Evolutionary conservation across 2,797 vertebrate genomes (phyloP).

Genomic region (Rhinichthys osculus): DNA sequence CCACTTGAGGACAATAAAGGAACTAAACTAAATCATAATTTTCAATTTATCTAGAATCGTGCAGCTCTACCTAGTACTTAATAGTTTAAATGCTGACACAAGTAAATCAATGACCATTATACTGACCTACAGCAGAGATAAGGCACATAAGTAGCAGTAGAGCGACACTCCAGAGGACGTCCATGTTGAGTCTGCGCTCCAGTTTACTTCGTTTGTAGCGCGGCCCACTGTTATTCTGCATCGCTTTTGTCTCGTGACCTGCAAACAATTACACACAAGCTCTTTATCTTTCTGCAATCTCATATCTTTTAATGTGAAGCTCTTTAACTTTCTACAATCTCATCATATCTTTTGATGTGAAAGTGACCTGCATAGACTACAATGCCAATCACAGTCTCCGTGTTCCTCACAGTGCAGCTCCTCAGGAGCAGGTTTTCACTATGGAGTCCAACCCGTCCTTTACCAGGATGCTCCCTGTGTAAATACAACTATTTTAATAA

Average conservation of each 20-base stretch:
- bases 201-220: constrained; percentile 91
- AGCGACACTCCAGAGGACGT: constrained; percentile 91
- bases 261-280: constrained; percentile 3
- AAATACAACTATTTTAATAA: not conserved
- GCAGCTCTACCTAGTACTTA: not conserved
- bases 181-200: constrained; percentile 87
- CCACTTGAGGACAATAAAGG: no score
- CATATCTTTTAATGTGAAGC: not conserved
- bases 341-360: not conserved
- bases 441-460: constrained; percentile 85
- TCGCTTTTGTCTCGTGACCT: constrained; percentile 98
- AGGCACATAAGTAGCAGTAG: constrained; percentile 91
- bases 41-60: not conserved
- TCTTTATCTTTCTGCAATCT: not conserved
- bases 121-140: constrained; percentile 84
- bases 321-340: not conserved
- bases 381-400: constrained; percentile 90
- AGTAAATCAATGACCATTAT: not conserved
- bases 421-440: constrained; percentile 92
- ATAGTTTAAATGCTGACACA: not conserved
- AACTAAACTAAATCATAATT: no score
- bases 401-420: constrained; percentile 93
- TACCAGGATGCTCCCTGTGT: constrained; percentile 84
- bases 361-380: constrained; percentile 93
- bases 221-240: constrained; percentile 93